Evolutionary conservation across 2,888 invertebrate species (phyloP).

Genomic region (Creontiades dilutus): DNA sequence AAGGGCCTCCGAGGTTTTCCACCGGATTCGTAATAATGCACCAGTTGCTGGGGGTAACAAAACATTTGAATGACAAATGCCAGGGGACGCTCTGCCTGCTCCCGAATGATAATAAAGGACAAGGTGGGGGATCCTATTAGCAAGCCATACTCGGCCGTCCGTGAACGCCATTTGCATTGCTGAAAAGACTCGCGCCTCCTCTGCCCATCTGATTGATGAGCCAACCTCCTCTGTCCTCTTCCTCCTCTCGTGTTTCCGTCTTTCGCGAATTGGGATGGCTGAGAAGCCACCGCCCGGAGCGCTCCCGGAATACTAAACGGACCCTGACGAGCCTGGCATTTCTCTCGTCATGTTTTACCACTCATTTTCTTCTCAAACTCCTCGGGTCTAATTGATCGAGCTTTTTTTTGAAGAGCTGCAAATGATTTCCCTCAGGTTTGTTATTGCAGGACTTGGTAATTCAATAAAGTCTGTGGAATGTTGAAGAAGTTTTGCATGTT

Average conservation of each 20-base stretch:
- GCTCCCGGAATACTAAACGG: conserved; percentile 47
- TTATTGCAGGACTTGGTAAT: too few relatives aligned
- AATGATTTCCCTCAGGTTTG: too few relatives aligned
- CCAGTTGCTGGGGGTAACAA: conserved; percentile 4
- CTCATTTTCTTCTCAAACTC: not conserved
- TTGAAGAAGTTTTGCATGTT: too few relatives aligned
- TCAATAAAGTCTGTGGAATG: too few relatives aligned
- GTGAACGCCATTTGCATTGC: conserved; percentile 31
- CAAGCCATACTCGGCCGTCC: conserved; percentile 28
- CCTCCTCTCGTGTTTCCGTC: conserved; percentile 34
- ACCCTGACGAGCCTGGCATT: conserved; percentile 14
- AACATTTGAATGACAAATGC: conserved; percentile 39
- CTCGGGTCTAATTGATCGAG: not conserved
- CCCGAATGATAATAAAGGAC: conserved; percentile 5
- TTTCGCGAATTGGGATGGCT: conserved; percentile 12
- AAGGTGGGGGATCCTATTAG: conserved; percentile 14
- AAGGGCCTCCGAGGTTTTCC: not conserved
- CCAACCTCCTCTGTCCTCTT: not conserved
- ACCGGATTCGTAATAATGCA: not conserved
- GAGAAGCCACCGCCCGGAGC: not conserved
- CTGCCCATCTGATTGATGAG: conserved; percentile 50
- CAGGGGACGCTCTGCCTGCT: not conserved
- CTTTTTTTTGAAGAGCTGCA: too few relatives aligned
- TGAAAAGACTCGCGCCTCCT: conserved; percentile 30
- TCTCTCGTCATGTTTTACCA: not conserved